Evolutionary conservation across 2,797 vertebrate species (phyloP), one percentile per base, ranked within the genome.

Genomic region (Molossus alvarezi): DNA sequence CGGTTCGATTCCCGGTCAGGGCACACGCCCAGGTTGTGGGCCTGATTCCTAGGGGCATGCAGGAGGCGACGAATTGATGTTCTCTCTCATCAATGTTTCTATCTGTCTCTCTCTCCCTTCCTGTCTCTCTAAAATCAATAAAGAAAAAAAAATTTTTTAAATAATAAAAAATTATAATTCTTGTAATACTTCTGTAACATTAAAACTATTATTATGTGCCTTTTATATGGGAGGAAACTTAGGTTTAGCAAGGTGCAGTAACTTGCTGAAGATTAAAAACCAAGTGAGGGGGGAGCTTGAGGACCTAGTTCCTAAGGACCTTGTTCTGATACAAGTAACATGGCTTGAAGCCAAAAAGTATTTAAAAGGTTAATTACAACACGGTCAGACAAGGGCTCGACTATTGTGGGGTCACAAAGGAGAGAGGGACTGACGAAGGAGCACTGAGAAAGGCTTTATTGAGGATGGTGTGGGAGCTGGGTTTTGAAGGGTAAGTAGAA

Each of bases 141-240:
- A 45, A 45, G 41, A 45, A 45, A 45, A 45, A 45, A 45, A 3
- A 45, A 3, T 45, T 45, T 45, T 45, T 45, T 45, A 5, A 45
- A 45, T 45, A 45, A 45, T 29, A 13, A 13, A 72, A 92, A 82
- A 71, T 51, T 86, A 9, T 60, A 64, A 91, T 95, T 71, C 67
- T 82, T 64, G 1, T 71, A 69, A 55, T n/a, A 71, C 73, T 84
- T 37, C 4, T 45, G 23, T 69, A 25, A 17, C 7, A 27, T 23
- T 55, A 62, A 89, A 62, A 80, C 15, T 33, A 57, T 75, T 33
- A 20, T 64, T 41, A 65, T 29, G 60, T 88, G 20, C 9, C 75
- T 83, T 76, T 89, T 76, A 15, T 67, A 58, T n/a, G 65, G 37
- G 10, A 96, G 65, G 21, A 91, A 92, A 77, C 11, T 33, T 33